Percentiles rank a stretch among this genome's conserved stretches.
phyloP scores from a whole-genome alignment of 2,113 vertebrate species.

The Raja brachyura region DNA sequence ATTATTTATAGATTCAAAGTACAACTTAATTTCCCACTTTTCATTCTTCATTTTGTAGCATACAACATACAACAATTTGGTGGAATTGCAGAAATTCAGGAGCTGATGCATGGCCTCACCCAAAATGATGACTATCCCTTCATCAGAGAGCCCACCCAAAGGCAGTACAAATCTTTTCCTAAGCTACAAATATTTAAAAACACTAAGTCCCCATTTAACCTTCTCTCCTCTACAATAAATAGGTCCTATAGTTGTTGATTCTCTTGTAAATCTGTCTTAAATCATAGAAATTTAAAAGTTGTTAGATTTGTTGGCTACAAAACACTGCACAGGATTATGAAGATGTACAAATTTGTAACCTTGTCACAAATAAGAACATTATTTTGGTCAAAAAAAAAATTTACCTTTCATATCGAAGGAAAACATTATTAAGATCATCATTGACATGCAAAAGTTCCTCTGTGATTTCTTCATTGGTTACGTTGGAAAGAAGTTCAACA shows the following conservation, averaged over 20 bases:
- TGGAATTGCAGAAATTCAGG: neutral
- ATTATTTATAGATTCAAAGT: neutral
- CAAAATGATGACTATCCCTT: too few species aligned
- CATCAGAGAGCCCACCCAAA: neutral
- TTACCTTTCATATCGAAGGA: conserved; percentile 88
- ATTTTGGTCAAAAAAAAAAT: neutral
- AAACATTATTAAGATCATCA: conserved; percentile 95
- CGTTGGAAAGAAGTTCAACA: conserved; percentile 87
- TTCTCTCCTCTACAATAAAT: neutral
- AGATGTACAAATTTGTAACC: neutral
- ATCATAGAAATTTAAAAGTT: neutral
- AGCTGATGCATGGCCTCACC: too few species aligned
- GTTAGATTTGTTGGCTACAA: neutral
- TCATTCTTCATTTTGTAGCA: neutral
- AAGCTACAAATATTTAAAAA: neutral
- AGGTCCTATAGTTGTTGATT: neutral
- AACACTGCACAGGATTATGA: neutral
- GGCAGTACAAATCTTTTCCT: neutral
- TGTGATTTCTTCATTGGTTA: conserved; percentile 89
- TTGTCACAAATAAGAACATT: neutral
- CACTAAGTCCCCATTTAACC: neutral
- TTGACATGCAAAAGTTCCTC: conserved; percentile 93
- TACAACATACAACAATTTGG: neutral
- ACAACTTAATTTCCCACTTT: neutral
- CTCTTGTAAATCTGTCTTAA: neutral